These are phyloP conservation scores for Ophiodon elongatus DNA, from an alignment of 2,113 vertebrate species.

Conservation along the genomic window DNA sequence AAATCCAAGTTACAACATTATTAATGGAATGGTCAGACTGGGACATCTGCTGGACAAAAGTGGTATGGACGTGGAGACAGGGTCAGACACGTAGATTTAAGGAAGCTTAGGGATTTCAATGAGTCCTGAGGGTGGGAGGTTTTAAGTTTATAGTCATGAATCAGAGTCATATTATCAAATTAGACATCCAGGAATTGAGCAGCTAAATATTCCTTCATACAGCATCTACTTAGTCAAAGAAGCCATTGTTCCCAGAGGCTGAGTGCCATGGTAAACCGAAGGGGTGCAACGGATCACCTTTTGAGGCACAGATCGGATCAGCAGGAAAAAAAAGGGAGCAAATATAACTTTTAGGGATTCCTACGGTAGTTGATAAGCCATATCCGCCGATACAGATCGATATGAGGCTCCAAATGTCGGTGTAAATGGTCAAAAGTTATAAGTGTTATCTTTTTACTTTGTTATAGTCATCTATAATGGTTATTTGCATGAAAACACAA, in stretches of 20 bases:
- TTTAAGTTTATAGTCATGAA: background rate
- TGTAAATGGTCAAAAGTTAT: too few relatives aligned
- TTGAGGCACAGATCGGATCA: background rate
- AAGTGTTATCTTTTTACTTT: too few relatives aligned
- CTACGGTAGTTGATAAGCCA: background rate
- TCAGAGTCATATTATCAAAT: background rate
- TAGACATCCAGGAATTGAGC: background rate
- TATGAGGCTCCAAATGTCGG: background rate
- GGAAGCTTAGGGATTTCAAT: background rate
- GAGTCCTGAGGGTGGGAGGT: background rate
- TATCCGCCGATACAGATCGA: too few relatives aligned
- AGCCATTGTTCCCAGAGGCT: background rate
- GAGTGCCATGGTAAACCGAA: background rate
- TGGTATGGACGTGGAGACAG: background rate
- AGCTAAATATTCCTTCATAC: background rate
- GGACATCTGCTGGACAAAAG: slow-evolving; percentile 50
- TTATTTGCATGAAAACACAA: too few relatives aligned
- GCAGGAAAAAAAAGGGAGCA: background rate
- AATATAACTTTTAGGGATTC: background rate
- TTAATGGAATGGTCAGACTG: background rate
- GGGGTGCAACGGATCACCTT: background rate
- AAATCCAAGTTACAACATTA: background rate
- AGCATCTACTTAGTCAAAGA: background rate
- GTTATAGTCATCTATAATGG: too few relatives aligned
- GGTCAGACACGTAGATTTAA: background rate